phyloP scores from a whole-genome alignment of 2,888 invertebrate genomes.

The Drosophila hamatofila region DNA sequence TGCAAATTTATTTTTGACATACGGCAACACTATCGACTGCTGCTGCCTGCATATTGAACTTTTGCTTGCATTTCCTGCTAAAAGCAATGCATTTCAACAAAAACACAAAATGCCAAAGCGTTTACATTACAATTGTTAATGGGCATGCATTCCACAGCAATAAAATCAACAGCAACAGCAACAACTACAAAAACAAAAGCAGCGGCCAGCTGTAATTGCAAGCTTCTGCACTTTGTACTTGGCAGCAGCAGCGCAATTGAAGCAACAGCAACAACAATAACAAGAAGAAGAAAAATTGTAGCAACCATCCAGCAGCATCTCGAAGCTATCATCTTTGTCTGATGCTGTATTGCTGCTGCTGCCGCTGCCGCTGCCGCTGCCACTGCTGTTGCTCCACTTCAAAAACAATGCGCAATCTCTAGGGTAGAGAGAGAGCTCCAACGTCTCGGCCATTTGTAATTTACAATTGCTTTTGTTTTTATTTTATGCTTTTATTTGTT shows the following conservation, averaged over 20 bases:
- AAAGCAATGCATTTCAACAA: constrained; percentile 26
- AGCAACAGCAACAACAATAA: constrained; percentile 19
- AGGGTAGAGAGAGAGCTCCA: constrained; percentile 22
- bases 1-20: constrained; percentile 42
- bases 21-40: constrained; percentile 15
- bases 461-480: constrained; percentile 76
- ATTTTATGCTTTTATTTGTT: constrained; percentile 35
- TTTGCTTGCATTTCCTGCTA: constrained; percentile 49
- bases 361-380: not conserved
- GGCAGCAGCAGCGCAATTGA: constrained; percentile 50
- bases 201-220: constrained; percentile 60
- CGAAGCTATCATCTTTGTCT: constrained; percentile 65
- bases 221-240: constrained; percentile 61
- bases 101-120: constrained; percentile 55
- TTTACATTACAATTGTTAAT: constrained; percentile 73
- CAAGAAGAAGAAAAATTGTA: constrained; percentile 16
- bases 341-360: constrained; percentile 20
- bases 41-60: constrained; percentile 54
- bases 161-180: constrained; percentile 37
- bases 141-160: constrained; percentile 63
- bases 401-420: constrained; percentile 72
- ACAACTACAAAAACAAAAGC: constrained; percentile 8
- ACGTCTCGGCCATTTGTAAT: constrained; percentile 60
- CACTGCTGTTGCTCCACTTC: constrained; percentile 66
- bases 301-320: constrained; percentile 34